Evolutionary conservation across 2,888 invertebrate species (phyloP), one percentile per base, ranked within the genome.

Genomic region (Thecophora atra): DNA sequence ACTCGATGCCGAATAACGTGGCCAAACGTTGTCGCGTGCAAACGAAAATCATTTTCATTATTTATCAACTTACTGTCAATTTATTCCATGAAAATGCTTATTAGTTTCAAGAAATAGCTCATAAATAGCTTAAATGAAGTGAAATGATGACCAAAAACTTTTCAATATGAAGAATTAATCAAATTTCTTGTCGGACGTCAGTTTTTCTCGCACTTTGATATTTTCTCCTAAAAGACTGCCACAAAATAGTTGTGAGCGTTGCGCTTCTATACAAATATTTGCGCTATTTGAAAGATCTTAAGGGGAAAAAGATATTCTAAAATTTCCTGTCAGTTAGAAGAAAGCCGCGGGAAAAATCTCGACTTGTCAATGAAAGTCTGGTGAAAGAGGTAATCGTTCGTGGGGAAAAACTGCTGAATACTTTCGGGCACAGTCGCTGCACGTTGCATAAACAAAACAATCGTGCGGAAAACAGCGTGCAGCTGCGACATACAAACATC

Each of bases 371-470:
- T 47, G n/a, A 47, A 47, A 47, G 15, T 15, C 47, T 1, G n/a
- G 37, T 6, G 17, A n/a, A 47, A 5, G 0, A 47, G 13, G 5
- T 17, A 47, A 11, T 47, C 47, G n/a, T 5, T 47, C 37, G 37
- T 37, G 47, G 47, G n/a, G 47, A 28, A 58, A 60, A 69, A 47
- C 13, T 44, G 19, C 44, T 47, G 47, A 26, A 56, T 58, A 26
- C 60, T 69, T 58, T 42, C 26, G 62, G 60, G 30, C 19, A 19
- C 47, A 17, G 52, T 47, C n/a, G n/a, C 2, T 60, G 69, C 69
- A 28, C 60, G 51, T 47, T 60, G 63, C 70, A 62, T 70, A 51
- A 70, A 70, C 70, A 70, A 63, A 52, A 70, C 70, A 70, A 63
- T 70, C 70, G 70, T 70, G 70, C 70, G 70, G 51, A 52, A 70